Base-by-base conservation (phyloP, 2,888 invertebrate genomes). In the Eupithecia pulchellata region DNA sequence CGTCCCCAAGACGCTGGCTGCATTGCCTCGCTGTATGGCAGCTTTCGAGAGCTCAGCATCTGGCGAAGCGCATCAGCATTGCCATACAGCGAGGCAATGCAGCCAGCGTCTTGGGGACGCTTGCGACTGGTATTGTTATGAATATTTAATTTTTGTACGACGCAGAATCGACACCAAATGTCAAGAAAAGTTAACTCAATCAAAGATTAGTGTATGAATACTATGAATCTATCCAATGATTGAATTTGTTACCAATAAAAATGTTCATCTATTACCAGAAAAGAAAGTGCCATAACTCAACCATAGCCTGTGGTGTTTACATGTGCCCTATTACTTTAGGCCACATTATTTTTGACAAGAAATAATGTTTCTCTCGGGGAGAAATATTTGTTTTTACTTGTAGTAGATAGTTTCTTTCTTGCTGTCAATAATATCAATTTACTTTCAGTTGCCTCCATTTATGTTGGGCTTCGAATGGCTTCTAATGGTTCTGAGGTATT, bases 281-380 rank as follows among this genome's bases (percentile, higher is more conserved):
- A 29, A 57, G 4, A 52, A 25, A 52, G 11, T 25, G 57, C 17
- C 17, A 29, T 57, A 14, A 57, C 27, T 57, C 57, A 29, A 17
- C 57, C 11, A 29, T 57, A 1, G 57, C 29, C 57, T 57, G 27
- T 29, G 27, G 17, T 27, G 57, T 29, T 29, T 57, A 2, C 29
- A 17, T 57, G 52, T 57, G 57, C 17, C 27, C 32, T 63, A 71
- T 71, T 71, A 66, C 25, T 69, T 39, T 29, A 20, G 20, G 27
- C n/a, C 47, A 69, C 39, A 69, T 69, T 69, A 70, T 66, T 57
- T 71, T 63, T 71, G 70, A 71, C 66, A 52, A 27, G 63, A 66
- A 71, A 63, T 34, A 58, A 70, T 70, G 55, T 34, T 32, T 20
- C 70, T 63, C 66, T 36, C 4, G 70, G 63, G 69, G 11, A 36